Base-by-base conservation (phyloP, 23 tunicate species). In the Trididemnum nubilum region DNA sequence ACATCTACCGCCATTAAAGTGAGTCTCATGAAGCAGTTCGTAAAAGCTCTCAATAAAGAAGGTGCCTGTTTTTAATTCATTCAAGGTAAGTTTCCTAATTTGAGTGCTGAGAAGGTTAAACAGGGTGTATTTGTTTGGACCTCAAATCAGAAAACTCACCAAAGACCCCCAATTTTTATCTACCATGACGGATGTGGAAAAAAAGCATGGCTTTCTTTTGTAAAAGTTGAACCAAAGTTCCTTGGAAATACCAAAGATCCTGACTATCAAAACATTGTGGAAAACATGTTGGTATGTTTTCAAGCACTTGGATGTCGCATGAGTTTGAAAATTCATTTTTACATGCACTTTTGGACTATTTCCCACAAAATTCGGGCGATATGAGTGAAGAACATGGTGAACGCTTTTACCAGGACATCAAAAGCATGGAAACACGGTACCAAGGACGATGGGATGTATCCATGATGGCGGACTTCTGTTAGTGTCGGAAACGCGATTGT, bases 381-480 rank as follows among this genome's bases (percentile, higher is more conserved):
- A 54, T 77, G 81, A 77, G 81, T 54, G 67, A 77, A 27, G 67
- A 77, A 36, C 67, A 77, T 77, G 81, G 39, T 28, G 66, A 77
- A 54, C 81, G 67, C 25, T 77, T 77, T 80, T 75, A 80, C 58
- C 84, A 80, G 76, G 84, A 80, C 59, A 77, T 80, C 60, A 80
- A 77, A 77, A 57, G 12, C 60, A 73, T 77, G 67, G 81, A 77
- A 77, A 77, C 67, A 3, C 81, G 81, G 67, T 77, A 77, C 51
- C 81, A 77, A 77, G 81, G 81, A 36, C 67, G 81, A 77, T 77
- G 81, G 81, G 66, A 54, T 77, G 81, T 77, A 51, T 34, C 37
- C 39, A 64, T 80, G 84, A 65, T 80, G 84, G 84, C 74, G 75
- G 65, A 77, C 81, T 77, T 51, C 81, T 77, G 81, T 54, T 77